Base-by-base conservation (phyloP, 2,797 vertebrate genomes). In the Pelochelys cantorii region DNA sequence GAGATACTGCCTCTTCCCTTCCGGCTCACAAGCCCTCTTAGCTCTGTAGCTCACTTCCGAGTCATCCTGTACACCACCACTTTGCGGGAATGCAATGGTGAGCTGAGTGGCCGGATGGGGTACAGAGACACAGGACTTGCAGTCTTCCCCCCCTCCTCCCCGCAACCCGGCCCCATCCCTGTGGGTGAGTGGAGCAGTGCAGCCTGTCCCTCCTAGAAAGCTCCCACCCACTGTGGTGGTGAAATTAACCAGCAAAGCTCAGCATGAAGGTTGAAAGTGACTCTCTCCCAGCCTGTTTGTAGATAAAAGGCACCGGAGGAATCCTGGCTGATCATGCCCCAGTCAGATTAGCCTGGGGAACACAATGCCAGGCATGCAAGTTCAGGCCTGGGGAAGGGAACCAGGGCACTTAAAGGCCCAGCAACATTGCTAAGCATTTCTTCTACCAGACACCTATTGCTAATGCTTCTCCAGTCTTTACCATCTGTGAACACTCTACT, bases 251-350 rank as follows among this genome's bases (percentile, higher is more conserved):
- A 5, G 84, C 85, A 84, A 86, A 79, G 93, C 34, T 95, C 5
- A 83, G 91, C 82, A 5, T 27, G n/a, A 79, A 92, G 92, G 89
- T 86, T 93, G 85, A 65, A 56, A 95, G 95, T 90, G 93, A 88
- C 95, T 90, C 90, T 84, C 86, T 75, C 80, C 37, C 1, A 5
- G 94, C 83, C 85, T 31, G 42, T 18, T 81, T 48, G 90, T 92
- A 87, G 90, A 93, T 82, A 87, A 95, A 94, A 95, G 95, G 90
- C 87, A 93, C 89, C 83, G 31, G 48, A 89, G 88, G 91, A 92
- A 17, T 77, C 82, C 92, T 15, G 81, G 92, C 90, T 54, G 79
- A 57, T 59, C 0, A 2, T 2, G 75, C 55, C 91, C 42, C 85
- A 1, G 2, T 6, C 20, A 74, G 92, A 87, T 62, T 84, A n/a